Percentiles rank a stretch among this genome's conserved stretches.
These are phyloP conservation scores for Clarias fuscus DNA, from an alignment of 2,797 vertebrate species.

Conservation along the genomic window DNA sequence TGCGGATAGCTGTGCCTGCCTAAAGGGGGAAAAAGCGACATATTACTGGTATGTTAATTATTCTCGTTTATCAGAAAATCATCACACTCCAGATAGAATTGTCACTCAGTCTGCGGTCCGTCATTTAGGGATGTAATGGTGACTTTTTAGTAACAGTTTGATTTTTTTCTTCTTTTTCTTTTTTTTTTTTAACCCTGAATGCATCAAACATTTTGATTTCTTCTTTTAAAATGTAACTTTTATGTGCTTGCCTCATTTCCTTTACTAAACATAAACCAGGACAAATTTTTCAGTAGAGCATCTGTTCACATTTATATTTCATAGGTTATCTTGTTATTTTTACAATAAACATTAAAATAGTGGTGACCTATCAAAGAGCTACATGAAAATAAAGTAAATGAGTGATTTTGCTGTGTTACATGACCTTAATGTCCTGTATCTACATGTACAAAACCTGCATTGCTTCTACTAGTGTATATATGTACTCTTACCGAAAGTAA, in stretches of 20 bases:
- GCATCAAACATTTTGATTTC: neutral
- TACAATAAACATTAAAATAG: too few species aligned
- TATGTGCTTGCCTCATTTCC: neutral
- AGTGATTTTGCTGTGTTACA: neutral
- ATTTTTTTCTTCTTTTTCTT: neutral
- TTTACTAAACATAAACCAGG: neutral
- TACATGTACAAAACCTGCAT: too few species aligned
- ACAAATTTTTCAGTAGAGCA: neutral
- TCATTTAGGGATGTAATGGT: neutral
- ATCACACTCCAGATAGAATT: too few species aligned
- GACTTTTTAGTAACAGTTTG: neutral
- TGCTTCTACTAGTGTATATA: neutral
- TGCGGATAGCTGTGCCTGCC: too few species aligned
- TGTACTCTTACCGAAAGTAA: neutral
- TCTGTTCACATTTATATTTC: neutral
- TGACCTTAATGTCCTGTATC: neutral
- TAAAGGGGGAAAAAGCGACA: too few species aligned
- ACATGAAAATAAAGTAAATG: neutral
- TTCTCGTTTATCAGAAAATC: too few species aligned
- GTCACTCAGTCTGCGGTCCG: too few species aligned
- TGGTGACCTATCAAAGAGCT: neutral
- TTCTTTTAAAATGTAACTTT: neutral
- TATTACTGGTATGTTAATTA: too few species aligned
- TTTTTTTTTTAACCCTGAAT: neutral
- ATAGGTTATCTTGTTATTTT: neutral